A percentile compares a stretch with the other conserved stretches of the same genome.
These are phyloP conservation scores for Macrobrachium nipponense DNA, from an alignment of 1,140 invertebrate species.

Conservation along the genomic window DNA sequence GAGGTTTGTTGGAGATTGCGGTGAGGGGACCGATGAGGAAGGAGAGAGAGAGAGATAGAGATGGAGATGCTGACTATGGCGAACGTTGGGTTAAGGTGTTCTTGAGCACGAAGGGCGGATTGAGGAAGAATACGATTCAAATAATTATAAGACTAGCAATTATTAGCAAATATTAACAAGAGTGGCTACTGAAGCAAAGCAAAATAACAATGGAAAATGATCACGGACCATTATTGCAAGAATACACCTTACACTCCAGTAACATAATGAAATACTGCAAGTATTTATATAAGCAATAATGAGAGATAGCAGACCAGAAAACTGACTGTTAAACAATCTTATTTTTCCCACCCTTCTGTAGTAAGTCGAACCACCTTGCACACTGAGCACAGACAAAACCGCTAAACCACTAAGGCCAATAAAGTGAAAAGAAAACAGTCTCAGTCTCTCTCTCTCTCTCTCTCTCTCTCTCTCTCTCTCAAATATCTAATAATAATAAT, in stretches of 20 bases:
- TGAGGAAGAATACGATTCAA: neutral
- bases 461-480: constrained; percentile 18
- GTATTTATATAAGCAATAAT: no score
- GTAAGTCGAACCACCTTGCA: no score
- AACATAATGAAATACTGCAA: no score
- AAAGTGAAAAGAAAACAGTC: neutral
- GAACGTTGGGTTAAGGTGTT: neutral
- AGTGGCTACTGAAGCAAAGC: no score
- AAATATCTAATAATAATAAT: neutral
- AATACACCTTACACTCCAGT: no score
- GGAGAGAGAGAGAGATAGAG: neutral
- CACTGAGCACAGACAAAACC: neutral
- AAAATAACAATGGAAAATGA: no score
- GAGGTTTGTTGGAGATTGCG: neutral
- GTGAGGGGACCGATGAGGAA: neutral
- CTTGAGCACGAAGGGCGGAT: neutral
- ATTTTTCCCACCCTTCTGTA: no score
- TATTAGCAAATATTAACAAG: no score
- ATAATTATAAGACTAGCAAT: no score
- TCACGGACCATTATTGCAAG: no score
- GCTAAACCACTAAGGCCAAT: neutral
- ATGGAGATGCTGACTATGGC: neutral
- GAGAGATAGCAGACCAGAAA: no score
- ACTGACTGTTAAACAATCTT: no score
- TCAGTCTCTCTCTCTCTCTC: constrained; percentile 20